Evolutionary conservation across 2,797 vertebrate genomes (phyloP).

Genomic region (Rhabdomys pumilio): DNA sequence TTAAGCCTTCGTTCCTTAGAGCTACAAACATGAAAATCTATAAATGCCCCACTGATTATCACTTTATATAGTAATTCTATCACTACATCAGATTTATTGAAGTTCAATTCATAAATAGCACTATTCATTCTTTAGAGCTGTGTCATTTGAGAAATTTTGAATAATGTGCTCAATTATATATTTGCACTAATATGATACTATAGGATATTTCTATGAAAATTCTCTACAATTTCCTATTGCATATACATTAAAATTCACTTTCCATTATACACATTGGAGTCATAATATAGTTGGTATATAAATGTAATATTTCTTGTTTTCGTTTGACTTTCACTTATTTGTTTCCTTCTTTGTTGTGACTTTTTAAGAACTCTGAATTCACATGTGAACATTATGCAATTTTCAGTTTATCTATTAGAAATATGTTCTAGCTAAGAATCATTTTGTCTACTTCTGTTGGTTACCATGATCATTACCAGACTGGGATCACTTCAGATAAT

Average conservation of each 20-base stretch:
- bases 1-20: not conserved
- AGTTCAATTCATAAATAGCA: constrained; percentile 16
- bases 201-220: not conserved
- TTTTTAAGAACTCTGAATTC: not conserved
- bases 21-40: not conserved
- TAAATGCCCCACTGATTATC: not conserved
- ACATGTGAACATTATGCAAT: not conserved
- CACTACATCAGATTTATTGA: not conserved
- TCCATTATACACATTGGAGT: not conserved
- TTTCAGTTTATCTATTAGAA: not conserved
- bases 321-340: not conserved
- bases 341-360: not conserved
- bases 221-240: not conserved
- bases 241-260: not conserved
- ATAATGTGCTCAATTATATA: not conserved
- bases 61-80: not conserved
- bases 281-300: not conserved
- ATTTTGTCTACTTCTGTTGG: not conserved
- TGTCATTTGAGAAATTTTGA: constrained; percentile 32
- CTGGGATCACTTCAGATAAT: not conserved
- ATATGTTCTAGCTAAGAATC: not conserved
- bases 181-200: not conserved
- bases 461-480: not conserved
- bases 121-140: not conserved
- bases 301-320: not conserved